Evolutionary conservation across 2,888 invertebrate genomes (phyloP).

Genomic region (Epiblema foenella): DNA sequence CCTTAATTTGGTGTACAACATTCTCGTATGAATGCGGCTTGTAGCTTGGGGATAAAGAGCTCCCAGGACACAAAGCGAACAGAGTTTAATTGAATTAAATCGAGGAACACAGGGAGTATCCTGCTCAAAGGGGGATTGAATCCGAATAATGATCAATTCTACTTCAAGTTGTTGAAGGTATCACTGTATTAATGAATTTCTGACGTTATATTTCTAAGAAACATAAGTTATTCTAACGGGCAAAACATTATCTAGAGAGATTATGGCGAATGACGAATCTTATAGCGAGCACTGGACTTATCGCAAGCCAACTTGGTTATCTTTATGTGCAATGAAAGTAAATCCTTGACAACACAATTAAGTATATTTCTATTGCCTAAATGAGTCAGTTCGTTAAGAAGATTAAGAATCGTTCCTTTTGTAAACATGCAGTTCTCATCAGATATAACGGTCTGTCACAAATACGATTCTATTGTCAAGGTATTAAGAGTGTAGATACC

Average conservation of each 20-base stretch:
- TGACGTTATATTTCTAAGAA: background rate
- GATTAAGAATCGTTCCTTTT: background rate
- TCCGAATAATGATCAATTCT: too few species aligned
- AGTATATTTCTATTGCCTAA: conserved; percentile 1
- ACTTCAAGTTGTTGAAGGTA: too few species aligned
- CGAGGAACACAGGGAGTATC: background rate
- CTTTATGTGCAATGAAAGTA: conserved; percentile 6
- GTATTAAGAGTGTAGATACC: background rate
- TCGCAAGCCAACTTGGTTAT: background rate
- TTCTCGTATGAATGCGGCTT: conserved; percentile 2
- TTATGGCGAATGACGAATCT: background rate
- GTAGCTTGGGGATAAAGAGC: conserved; percentile 3
- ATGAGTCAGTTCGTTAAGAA: conserved; percentile 3
- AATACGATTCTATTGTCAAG: background rate
- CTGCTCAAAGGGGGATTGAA: conserved; percentile 5
- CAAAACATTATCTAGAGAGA: too few species aligned
- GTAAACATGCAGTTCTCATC: background rate
- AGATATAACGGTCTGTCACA: too few species aligned
- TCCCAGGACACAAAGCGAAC: conserved; percentile 21
- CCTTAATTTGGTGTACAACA: conserved; percentile 11
- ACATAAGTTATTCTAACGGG: too few species aligned
- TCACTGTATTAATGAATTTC: too few species aligned
- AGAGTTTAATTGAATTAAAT: conserved; percentile 17
- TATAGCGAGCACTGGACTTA: background rate
- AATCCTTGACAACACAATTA: conserved; percentile 9